Conservation (phyloP, 2,797 vertebrate genomes). For the Microctenopoma steveboyesi region DNA sequence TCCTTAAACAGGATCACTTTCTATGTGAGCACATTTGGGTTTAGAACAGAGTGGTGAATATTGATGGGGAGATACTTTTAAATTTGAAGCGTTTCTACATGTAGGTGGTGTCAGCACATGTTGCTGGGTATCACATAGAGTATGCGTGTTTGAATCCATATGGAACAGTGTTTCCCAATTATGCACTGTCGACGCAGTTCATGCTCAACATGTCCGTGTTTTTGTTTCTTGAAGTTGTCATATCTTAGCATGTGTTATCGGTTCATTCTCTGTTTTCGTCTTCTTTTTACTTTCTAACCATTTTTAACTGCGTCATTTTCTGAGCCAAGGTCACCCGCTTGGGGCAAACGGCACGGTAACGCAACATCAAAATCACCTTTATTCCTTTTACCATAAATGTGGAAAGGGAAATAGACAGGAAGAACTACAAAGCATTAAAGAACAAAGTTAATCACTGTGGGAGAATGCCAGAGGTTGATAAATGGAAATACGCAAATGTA, state of each 20-base stretch:
- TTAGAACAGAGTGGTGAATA: conserved; percentile 35
- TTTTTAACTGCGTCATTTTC: conserved; percentile 58
- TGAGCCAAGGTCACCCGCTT: conserved; percentile 64
- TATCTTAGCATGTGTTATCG: conserved; percentile 44
- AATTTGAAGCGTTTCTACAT: conserved; percentile 10
- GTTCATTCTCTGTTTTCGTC: conserved; percentile 36
- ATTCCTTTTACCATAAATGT: conserved; percentile 29
- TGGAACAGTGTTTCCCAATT: conserved; percentile 6
- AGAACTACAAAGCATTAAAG: conserved; percentile 62
- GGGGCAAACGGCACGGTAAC: conserved; percentile 52
- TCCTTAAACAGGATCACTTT: conserved; percentile 19
- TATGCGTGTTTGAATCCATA: conserved; percentile 13
- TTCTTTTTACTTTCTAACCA: conserved; percentile 63
- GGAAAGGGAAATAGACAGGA: conserved; percentile 55
- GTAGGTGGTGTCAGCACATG: not conserved
- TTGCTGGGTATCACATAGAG: not conserved
- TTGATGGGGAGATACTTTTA: conserved; percentile 29
- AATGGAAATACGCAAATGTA: conserved; percentile 65
- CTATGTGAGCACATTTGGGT: conserved; percentile 6
- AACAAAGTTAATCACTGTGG: conserved; percentile 76
- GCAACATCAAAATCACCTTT: conserved; percentile 63
- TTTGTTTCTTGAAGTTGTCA: conserved; percentile 46
- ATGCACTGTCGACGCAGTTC: conserved; percentile 18
- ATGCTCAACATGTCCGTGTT: conserved; percentile 37
- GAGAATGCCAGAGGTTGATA: conserved; percentile 69